phyloP scores from a whole-genome alignment of 2,113 vertebrate species.

The Eudorcas thomsonii region DNA sequence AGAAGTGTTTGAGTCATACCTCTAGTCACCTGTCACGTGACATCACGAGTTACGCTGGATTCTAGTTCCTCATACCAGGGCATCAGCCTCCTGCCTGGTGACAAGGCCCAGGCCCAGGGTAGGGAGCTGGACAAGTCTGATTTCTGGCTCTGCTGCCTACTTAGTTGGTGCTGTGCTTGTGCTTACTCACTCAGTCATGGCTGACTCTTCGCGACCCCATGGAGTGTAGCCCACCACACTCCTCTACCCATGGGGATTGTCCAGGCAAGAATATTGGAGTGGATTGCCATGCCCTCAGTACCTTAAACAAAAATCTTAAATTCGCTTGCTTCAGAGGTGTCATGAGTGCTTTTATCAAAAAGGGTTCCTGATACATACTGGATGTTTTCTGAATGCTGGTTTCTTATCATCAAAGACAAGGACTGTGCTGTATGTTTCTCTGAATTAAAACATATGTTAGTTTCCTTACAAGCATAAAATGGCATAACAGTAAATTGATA shows the following conservation, averaged over 20 bases:
- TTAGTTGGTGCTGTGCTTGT: background rate
- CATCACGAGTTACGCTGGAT: background rate
- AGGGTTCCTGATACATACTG: background rate
- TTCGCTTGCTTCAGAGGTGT: background rate
- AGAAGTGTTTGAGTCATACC: background rate
- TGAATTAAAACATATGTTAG: slow-evolving; percentile 1
- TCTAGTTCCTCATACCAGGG: slow-evolving; percentile 20
- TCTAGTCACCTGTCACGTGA: background rate
- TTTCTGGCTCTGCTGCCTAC: background rate
- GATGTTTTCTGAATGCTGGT: background rate
- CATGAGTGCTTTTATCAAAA: background rate
- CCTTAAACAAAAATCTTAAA: background rate
- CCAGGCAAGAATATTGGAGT: background rate
- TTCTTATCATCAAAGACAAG: background rate
- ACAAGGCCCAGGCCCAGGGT: background rate
- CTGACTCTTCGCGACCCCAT: background rate
- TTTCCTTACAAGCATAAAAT: background rate
- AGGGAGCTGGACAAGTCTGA: background rate
- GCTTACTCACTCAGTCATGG: background rate
- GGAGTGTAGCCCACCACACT: background rate
- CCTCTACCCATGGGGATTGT: background rate
- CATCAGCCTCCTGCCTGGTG: background rate
- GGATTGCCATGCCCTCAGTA: background rate
- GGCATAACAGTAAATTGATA: background rate
- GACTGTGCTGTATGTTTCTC: background rate